Evolutionary conservation across 1,140 invertebrate genomes (phyloP), one percentile per base, ranked within the genome.

Genomic region (Pseudoatta argentina): DNA sequence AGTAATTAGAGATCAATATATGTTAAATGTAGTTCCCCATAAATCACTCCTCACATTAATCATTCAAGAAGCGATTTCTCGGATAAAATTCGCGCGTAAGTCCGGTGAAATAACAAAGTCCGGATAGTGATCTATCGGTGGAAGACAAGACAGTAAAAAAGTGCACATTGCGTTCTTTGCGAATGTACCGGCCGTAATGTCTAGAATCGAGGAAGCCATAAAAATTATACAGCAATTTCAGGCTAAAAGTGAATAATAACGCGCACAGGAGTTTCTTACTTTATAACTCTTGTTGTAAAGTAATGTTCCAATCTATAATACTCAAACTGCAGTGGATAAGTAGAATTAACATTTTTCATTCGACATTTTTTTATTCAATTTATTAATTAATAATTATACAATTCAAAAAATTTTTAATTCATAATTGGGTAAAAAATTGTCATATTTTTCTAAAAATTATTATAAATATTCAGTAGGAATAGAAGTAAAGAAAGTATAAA

Each of bases 11-110:
- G 75, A 77, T 77, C 75, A 44, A 78, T 78, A 64, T 48, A 39
- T 64, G 75, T 78, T 78, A 59, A 63, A 64, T 78, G 24, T 61
- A 48, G 27, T 48, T 64, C 18, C 1, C 24, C 75, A 78, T 78
- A 78, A 78, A 78, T 78, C 39, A 78, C 44, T 64, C 64, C 16
- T 30, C 39, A 48, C 75, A 78, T 78, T 78, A 78, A 78, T 78
- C 75, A 78, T 64, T 48, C 44, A 48, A 48, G 24, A 64, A 78
- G 21, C 21, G 4, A 10, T 27, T 78, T 48, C 10, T 27, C 59
- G 16, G 10, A 24, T 27, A 24, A 48, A 64, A 64, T 64, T 64
- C 10, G 39, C 10, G 39, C 59, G 18, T 27, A 39, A 63, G 16
- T 64, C 8, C 51, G 30, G 21, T 14, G 44, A 64, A 78, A 78